Evolutionary conservation across 2,113 vertebrate genomes (phyloP).

Genomic region (Ptilorrhoa leucosticta): DNA sequence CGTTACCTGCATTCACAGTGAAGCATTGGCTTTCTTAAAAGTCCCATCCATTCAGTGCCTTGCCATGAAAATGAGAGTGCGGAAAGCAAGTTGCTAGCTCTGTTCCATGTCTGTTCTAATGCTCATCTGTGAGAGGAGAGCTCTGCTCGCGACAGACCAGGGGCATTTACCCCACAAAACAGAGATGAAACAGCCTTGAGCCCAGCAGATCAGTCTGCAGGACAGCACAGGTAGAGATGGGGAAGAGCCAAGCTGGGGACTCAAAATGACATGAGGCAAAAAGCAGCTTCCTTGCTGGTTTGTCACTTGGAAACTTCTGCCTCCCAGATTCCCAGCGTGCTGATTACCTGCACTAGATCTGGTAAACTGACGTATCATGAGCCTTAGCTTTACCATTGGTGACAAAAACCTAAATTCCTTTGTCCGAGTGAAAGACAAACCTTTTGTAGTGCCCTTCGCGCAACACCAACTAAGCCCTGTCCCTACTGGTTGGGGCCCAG

Average conservation of each 20-base stretch:
- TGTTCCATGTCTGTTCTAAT: neutral
- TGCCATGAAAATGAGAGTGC: neutral
- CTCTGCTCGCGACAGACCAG: neutral
- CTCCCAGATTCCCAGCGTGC: rapidly evolving
- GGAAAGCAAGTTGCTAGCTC: neutral
- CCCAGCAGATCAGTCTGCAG: neutral
- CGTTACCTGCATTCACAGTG: neutral
- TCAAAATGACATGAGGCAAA: neutral
- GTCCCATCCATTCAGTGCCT: neutral
- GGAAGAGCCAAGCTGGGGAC: neutral
- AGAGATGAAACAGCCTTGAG: neutral
- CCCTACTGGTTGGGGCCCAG: neutral
- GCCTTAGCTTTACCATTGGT: neutral
- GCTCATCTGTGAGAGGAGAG: neutral
- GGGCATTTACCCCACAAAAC: neutral
- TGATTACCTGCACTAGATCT: neutral
- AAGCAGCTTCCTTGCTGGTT: neutral
- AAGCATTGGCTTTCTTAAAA: neutral
- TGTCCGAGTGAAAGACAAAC: neutral
- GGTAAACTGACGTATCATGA: rapidly evolving
- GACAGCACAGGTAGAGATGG: neutral
- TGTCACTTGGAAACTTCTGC: neutral
- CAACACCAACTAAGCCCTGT: neutral
- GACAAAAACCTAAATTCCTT: neutral
- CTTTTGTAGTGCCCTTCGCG: neutral